phyloP scores from a whole-genome alignment of 2,113 vertebrate species.

The Sphaerodactylus townsendi region DNA sequence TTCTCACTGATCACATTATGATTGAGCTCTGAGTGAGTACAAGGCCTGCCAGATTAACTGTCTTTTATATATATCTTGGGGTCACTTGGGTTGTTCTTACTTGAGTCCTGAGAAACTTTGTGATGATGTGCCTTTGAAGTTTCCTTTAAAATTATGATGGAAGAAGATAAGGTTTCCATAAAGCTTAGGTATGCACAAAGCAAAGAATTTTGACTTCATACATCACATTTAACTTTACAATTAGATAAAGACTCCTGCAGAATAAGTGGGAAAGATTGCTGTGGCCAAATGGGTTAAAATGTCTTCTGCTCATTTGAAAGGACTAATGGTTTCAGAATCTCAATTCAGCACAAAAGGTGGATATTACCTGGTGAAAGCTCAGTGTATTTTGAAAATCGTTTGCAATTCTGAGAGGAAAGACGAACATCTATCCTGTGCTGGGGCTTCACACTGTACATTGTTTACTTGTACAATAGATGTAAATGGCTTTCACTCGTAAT shows the following conservation, averaged over 20 bases:
- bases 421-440: no score
- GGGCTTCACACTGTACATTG: neutral
- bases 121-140: neutral
- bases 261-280: no score
- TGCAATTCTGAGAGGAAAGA: neutral
- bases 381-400: neutral
- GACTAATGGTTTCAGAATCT: neutral
- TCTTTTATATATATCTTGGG: neutral
- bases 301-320: neutral
- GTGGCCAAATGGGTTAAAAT: neutral
- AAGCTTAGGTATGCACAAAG: neutral
- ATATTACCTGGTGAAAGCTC: neutral
- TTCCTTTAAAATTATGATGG: neutral
- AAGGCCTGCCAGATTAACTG: neutral
- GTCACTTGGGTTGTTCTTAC: neutral
- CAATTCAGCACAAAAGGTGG: slow-evolving; percentile 5
- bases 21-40: neutral
- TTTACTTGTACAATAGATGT: neutral
- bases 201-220: neutral
- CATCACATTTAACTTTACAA: neutral
- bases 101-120: neutral
- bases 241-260: neutral
- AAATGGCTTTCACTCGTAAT: neutral
- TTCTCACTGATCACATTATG: neutral
- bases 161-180: neutral